Percentiles rank a stretch among this genome's conserved stretches.
Evolutionary conservation across 2,797 vertebrate genomes (phyloP).

Genomic region (Poecilia gillii): DNA sequence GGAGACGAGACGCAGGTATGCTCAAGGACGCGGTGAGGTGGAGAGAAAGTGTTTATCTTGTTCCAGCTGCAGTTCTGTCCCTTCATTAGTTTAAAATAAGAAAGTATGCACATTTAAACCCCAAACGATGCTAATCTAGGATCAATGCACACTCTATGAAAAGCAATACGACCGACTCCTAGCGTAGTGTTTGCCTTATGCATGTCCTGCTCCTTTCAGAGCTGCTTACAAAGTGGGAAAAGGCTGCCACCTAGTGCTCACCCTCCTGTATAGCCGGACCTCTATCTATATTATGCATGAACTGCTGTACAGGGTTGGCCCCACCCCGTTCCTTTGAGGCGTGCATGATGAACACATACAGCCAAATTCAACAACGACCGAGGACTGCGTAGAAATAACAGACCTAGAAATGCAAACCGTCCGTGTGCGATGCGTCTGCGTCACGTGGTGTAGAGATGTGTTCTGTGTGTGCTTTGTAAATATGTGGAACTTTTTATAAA

Average conservation of each 20-base stretch:
- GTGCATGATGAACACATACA: slow-evolving; percentile 48
- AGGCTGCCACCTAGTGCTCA: slow-evolving; percentile 65
- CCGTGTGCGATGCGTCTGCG: slow-evolving; percentile 17
- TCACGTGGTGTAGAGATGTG: slow-evolving; percentile 38
- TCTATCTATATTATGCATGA: slow-evolving; percentile 71
- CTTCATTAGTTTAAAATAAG: slow-evolving; percentile 7
- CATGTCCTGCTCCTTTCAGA: slow-evolving; percentile 53
- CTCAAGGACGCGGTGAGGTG: slow-evolving; percentile 23
- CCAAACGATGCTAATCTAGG: slow-evolving; percentile 13
- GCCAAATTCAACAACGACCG: not conserved
- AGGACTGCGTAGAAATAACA: not conserved
- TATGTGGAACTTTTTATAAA: slow-evolving; percentile 29
- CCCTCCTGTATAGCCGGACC: slow-evolving; percentile 51
- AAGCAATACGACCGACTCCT: slow-evolving; percentile 65
- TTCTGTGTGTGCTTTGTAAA: slow-evolving; percentile 45
- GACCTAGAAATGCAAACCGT: slow-evolving; percentile 15
- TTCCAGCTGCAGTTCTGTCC: slow-evolving; percentile 7
- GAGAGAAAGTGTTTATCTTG: slow-evolving; percentile 5
- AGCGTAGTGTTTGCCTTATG: slow-evolving; percentile 54
- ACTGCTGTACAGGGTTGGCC: slow-evolving; percentile 43
- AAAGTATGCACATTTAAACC: slow-evolving; percentile 24
- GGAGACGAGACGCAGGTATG: slow-evolving; percentile 13
- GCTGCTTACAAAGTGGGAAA: slow-evolving; percentile 41
- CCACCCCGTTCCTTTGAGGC: too few species aligned
- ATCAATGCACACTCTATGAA: slow-evolving; percentile 53